A percentile compares a stretch with the other conserved stretches of the same genome.
These are phyloP conservation scores for Morone chrysops DNA, from an alignment of 2,113 vertebrate genomes.

Conservation along the genomic window DNA sequence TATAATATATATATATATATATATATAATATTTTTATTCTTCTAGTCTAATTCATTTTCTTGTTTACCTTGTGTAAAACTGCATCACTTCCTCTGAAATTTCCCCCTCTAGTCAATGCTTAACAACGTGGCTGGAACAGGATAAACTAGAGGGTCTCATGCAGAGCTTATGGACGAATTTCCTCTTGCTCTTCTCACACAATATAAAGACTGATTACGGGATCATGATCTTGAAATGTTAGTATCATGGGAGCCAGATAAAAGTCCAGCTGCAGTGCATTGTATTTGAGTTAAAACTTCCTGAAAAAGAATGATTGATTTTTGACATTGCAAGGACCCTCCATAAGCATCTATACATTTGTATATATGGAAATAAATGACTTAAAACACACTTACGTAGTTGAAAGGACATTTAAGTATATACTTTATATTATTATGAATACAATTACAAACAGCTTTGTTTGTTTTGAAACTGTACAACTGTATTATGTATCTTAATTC, in stretches of 20 bases:
- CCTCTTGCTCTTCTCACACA: constrained; percentile 23
- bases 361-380: neutral
- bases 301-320: neutral
- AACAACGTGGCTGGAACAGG: neutral
- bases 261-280: neutral
- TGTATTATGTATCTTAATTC: too few relatives aligned
- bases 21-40: neutral
- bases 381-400: neutral
- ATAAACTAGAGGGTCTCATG: neutral
- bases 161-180: neutral
- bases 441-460: too few relatives aligned
- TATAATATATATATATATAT: too few relatives aligned
- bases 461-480: too few relatives aligned
- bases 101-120: neutral
- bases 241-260: constrained; percentile 6
- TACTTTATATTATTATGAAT: neutral
- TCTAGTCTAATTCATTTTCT: neutral
- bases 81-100: constrained; percentile 35
- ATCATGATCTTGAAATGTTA: neutral
- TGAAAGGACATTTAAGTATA: neutral
- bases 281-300: constrained; percentile 19
- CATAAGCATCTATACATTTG: neutral
- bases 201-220: neutral
- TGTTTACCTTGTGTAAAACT: constrained; percentile 32
- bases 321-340: neutral